Conservation (phyloP, 2,888 invertebrate species). For the Troilus luridus region DNA sequence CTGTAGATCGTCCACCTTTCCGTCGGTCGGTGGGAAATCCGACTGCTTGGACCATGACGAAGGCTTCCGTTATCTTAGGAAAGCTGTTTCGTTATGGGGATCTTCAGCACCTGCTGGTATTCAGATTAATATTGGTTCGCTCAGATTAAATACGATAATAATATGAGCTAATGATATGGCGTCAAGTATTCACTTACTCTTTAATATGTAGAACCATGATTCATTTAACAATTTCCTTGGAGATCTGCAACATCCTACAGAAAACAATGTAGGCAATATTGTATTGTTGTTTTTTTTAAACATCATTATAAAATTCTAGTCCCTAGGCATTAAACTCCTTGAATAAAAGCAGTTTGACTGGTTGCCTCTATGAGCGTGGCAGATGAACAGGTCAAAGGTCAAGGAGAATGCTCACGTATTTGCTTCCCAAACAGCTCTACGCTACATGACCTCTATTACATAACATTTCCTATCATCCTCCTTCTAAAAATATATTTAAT, state of each 20-base stretch:
- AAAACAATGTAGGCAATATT: no score
- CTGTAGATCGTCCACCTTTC: neutral
- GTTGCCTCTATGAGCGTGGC: neutral
- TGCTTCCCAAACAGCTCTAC: neutral
- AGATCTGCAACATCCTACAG: no score
- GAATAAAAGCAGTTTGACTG: neutral
- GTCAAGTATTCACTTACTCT: no score
- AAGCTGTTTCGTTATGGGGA: neutral
- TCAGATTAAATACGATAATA: no score
- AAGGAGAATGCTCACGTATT: constrained; percentile 33
- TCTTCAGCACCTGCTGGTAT: neutral
- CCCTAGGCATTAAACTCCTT: neutral
- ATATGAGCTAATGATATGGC: no score
- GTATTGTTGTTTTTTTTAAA: neutral
- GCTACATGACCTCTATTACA: neutral
- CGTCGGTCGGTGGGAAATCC: neutral
- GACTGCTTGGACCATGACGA: neutral
- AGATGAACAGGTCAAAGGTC: constrained; percentile 30
- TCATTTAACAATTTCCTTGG: no score
- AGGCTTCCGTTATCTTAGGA: neutral
- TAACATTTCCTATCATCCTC: neutral
- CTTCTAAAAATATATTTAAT: neutral
- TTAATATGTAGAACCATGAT: no score
- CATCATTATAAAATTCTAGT: neutral
- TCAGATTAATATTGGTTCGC: no score